Base-by-base conservation (phyloP, 2,113 vertebrate species). In the Ictalurus punctatus region DNA sequence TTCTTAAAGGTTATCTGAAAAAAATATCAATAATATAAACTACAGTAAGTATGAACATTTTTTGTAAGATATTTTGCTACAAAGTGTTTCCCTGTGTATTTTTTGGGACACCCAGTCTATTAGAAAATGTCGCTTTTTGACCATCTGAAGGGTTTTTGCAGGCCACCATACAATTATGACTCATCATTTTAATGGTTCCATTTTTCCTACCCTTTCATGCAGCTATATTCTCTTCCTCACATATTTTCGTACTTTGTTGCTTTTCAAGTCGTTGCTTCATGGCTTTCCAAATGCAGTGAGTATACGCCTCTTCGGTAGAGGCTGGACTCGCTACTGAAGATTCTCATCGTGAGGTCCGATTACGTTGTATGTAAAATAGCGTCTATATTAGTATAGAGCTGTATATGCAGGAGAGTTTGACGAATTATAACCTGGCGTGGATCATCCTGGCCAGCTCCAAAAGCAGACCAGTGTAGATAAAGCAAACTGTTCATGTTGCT, bases 401-500 rank as follows among this genome's bases (percentile, higher is more conserved):
- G 54, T 19, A 81, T 52, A 10, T 25, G 69, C 58, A 76, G 30
- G 19, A 83, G 83, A 61, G 25, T 65, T 16, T n/a, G 44, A 44
- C 56, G n/a, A 34, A 48, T 89, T 40, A 58, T 74, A 83, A 76
- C 71, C 54, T 90, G 69, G 44, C 87, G 58, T 73, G 85, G 80
- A 89, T 86, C 84, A 79, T 86, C 86, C 56, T 82, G 40, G 82
- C 37, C 85, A 81, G 84, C 54, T 91, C 88, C 78, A 30, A 73
- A 88, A 90, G 71, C 89, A 89, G 73, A 85, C 54, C 81, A 58
- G 87, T 87, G 85, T 71, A 67, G 85, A 85, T 89, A 87, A 91
- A 91, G 90, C 63, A 61, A 85, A 88, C 90, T 86, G 85, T 90
- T 88, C 86, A 88, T 59, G 86, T 88, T 79, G 76, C 84, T 73